Evolutionary conservation across 1,140 invertebrate genomes (phyloP).

Genomic region (Apocrypta bakeri): DNA sequence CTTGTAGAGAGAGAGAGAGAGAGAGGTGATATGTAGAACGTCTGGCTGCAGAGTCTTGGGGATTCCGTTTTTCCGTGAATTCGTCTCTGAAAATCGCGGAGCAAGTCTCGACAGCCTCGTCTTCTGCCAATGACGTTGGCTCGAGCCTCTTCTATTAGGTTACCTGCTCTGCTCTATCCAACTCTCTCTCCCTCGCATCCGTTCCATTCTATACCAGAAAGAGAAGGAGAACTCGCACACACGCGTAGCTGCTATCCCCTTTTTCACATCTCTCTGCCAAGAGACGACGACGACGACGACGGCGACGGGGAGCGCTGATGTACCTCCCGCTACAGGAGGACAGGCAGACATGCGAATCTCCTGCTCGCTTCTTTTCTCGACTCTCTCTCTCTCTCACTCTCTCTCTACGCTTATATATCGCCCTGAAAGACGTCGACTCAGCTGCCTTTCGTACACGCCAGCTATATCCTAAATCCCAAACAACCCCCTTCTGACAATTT

Average conservation of each 20-base stretch:
- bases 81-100: constrained; percentile 68
- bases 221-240: neutral
- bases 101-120: constrained; percentile 64
- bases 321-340: constrained; percentile 62
- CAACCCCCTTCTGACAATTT: constrained; percentile 53
- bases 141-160: constrained; percentile 70
- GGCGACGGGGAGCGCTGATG: constrained; percentile 63
- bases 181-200: constrained; percentile 56
- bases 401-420: constrained; percentile 54
- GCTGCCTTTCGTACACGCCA: constrained; percentile 58
- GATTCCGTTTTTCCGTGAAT: constrained; percentile 65
- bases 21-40: constrained; percentile 45
- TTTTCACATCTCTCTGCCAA: constrained; percentile 56
- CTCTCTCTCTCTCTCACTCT: constrained; percentile 7
- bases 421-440: constrained; percentile 70
- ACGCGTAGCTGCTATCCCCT: constrained; percentile 46
- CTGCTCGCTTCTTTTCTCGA: constrained; percentile 57
- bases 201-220: constrained; percentile 4
- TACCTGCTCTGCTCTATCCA: constrained; percentile 70
- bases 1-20: neutral
- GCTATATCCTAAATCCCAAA: constrained; percentile 62
- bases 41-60: constrained; percentile 47
- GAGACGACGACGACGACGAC: constrained; percentile 39
- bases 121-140: constrained; percentile 71
- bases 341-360: constrained; percentile 61